Conservation (phyloP, 2,797 vertebrate genomes). For the Hyperoplus immaculatus region DNA sequence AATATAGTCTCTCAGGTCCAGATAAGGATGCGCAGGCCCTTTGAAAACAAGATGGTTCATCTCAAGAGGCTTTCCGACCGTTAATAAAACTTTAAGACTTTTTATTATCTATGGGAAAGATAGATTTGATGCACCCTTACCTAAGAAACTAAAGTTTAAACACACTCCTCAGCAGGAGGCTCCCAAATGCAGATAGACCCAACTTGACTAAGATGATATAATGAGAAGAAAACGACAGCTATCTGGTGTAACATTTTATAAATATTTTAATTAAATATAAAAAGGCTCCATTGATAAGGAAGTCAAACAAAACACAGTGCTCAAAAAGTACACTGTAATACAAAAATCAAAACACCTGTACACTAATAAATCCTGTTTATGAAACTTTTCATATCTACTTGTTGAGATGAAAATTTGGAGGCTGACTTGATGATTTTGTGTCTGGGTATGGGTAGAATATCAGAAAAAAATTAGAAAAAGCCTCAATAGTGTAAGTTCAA, state of each 20-base stretch:
- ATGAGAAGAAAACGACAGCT: neutral
- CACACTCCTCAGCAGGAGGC: neutral
- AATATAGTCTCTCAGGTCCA: conserved; percentile 14
- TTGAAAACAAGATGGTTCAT: neutral
- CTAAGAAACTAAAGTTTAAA: no score
- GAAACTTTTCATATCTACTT: neutral
- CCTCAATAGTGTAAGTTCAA: neutral
- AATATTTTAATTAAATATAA: conserved; percentile 1
- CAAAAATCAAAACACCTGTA: neutral
- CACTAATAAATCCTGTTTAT: neutral
- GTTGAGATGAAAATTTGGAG: neutral
- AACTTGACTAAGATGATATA: neutral
- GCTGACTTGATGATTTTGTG: neutral
- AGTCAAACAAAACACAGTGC: neutral
- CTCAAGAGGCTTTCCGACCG: no score
- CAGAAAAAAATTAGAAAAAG: neutral
- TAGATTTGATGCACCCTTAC: no score
- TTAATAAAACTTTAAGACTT: no score
- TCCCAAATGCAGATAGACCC: neutral
- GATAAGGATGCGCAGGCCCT: conserved; percentile 7
- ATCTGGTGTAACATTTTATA: neutral
- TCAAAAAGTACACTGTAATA: neutral
- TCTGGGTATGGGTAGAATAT: neutral
- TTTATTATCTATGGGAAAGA: no score
- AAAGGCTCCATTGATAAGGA: neutral